A percentile compares a stretch with the other conserved stretches of the same genome.
Conservation (phyloP, 2,113 vertebrate species). For the Onychostruthus taczanowskii region DNA sequence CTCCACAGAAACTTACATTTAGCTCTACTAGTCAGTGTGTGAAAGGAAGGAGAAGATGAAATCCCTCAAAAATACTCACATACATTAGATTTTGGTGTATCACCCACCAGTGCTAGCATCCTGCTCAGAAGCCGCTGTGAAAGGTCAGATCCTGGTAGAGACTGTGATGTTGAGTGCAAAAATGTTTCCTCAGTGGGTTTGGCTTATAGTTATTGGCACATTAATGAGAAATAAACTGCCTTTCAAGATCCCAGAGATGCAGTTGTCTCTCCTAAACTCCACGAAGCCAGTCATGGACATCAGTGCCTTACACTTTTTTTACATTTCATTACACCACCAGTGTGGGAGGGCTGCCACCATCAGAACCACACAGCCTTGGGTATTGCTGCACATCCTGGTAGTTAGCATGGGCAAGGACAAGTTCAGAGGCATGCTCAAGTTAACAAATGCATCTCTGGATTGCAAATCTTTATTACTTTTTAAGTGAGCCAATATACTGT, state of each 20-base stretch:
- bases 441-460: slow-evolving; percentile 15
- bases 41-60: background rate
- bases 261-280: background rate
- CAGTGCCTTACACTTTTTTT: background rate
- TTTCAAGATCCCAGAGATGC: background rate
- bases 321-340: background rate
- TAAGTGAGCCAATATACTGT: slow-evolving; percentile 56
- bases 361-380: background rate
- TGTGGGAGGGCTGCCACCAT: background rate
- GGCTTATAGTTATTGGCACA: background rate
- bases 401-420: background rate
- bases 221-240: background rate
- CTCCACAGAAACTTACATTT: background rate
- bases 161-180: background rate
- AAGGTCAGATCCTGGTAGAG: background rate
- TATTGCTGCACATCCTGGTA: background rate
- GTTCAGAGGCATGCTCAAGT: slow-evolving; percentile 32
- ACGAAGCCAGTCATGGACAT: background rate
- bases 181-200: background rate
- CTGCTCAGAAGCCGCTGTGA: background rate
- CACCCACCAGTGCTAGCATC: background rate
- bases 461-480: slow-evolving; percentile 64
- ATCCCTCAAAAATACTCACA: background rate
- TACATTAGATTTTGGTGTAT: background rate
- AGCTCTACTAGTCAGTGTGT: background rate